Evolutionary conservation across 1,140 invertebrate species (phyloP).

Genomic region (Lordiphosa stackelbergi): DNA sequence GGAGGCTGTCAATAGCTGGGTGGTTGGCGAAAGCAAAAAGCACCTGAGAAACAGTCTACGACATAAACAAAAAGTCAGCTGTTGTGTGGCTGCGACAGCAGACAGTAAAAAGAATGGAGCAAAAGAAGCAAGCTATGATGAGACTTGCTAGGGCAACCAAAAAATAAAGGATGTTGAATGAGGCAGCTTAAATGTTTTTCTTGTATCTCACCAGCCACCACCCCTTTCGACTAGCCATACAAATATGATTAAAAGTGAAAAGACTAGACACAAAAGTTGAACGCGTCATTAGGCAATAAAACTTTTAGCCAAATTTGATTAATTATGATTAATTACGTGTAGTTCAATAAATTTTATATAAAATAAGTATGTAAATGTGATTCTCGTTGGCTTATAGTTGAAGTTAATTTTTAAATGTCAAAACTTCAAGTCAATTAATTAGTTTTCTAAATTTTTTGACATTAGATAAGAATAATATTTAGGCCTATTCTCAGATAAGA

Average conservation of each 20-base stretch:
- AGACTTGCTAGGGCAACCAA: conserved; percentile 34
- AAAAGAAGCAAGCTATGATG: conserved; percentile 32
- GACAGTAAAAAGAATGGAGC: conserved; percentile 23
- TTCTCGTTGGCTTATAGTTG: too few relatives aligned
- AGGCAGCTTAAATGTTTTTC: conserved; percentile 7
- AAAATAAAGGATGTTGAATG: conserved; percentile 17
- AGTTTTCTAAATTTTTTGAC: too few relatives aligned
- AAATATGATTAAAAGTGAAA: conserved; percentile 6
- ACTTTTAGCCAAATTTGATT: neutral
- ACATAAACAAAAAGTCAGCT: conserved; percentile 48
- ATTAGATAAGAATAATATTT: too few relatives aligned
- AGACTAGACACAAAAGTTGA: neutral
- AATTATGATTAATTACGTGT: too few relatives aligned
- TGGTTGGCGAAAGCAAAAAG: neutral
- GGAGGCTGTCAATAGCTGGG: conserved; percentile 41
- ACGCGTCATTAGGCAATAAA: neutral
- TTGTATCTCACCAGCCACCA: neutral
- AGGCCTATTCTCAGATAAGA: too few relatives aligned
- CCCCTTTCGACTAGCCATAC: neutral
- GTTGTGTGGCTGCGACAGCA: conserved; percentile 29
- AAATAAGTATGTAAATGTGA: too few relatives aligned
- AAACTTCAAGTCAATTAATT: too few relatives aligned
- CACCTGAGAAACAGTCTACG: conserved; percentile 29
- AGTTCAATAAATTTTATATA: too few relatives aligned
- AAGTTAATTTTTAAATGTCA: too few relatives aligned